These are phyloP conservation scores for Sminthopsis crassicaudata DNA, from an alignment of 2,113 vertebrate genomes.

Conservation along the genomic window DNA sequence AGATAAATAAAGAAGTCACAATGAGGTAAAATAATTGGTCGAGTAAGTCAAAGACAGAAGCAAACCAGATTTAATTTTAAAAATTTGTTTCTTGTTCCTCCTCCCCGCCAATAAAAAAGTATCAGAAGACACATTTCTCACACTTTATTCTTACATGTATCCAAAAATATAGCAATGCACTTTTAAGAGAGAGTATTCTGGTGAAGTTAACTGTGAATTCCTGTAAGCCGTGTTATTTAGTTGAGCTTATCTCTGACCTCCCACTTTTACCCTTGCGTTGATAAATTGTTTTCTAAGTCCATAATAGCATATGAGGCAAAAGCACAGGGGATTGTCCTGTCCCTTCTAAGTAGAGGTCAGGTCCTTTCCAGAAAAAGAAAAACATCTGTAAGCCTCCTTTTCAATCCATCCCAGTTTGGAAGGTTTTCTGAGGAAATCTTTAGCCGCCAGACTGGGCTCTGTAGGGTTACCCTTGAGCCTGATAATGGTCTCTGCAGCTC, in stretches of 20 bases:
- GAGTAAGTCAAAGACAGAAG: background rate
- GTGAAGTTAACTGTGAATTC: constrained; percentile 7
- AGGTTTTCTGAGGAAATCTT: background rate
- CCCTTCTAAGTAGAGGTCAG: background rate
- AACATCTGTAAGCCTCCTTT: background rate
- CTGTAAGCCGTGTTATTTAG: background rate
- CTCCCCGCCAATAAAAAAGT: background rate
- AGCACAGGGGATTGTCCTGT: background rate
- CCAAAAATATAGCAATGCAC: background rate
- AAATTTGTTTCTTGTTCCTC: background rate
- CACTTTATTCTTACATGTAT: background rate
- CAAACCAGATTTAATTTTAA: background rate
- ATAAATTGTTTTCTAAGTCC: background rate
- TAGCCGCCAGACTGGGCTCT: background rate
- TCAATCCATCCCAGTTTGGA: background rate
- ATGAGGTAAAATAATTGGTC: background rate
- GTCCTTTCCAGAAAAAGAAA: background rate
- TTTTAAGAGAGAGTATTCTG: background rate
- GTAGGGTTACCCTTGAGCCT: background rate
- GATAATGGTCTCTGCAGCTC: background rate
- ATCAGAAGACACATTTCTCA: background rate
- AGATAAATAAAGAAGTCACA: background rate
- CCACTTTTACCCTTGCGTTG: background rate
- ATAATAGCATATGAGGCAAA: background rate
- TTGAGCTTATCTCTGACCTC: constrained; percentile 1